A percentile compares a stretch with the other conserved stretches of the same genome.
Evolutionary conservation across 2,113 vertebrate genomes (phyloP).

Genomic region (Calypte anna): DNA sequence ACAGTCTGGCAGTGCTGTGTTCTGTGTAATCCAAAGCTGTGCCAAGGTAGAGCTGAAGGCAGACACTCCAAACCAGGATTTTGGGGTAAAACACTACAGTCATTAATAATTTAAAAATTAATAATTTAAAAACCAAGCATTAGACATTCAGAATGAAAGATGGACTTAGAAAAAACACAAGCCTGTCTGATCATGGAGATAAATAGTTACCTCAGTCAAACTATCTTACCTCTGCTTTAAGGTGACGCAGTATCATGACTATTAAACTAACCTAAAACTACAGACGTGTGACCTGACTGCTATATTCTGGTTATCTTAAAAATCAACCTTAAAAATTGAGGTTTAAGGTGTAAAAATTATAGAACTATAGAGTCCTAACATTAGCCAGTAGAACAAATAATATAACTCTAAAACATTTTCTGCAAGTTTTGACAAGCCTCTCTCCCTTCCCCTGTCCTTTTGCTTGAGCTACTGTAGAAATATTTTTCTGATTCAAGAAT

Average conservation of each 20-base stretch:
- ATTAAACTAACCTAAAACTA: neutral
- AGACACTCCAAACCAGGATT: neutral
- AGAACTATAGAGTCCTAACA: neutral
- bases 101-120: neutral
- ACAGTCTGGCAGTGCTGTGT: neutral
- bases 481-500: neutral
- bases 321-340: neutral
- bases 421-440: neutral
- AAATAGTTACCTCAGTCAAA: neutral
- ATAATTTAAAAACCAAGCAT: neutral
- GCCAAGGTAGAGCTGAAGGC: neutral
- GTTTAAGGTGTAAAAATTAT: neutral
- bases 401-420: neutral
- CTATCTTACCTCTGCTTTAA: neutral
- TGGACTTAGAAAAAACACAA: neutral
- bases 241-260: neutral
- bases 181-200: neutral
- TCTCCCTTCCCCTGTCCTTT: neutral
- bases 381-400: neutral
- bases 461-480: neutral
- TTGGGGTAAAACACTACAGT: neutral
- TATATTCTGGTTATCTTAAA: neutral
- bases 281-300: neutral
- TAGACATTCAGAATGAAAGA: neutral
- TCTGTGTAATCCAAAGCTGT: neutral